Percentiles rank a stretch among this genome's conserved stretches.
These are phyloP conservation scores for Sphenopsis melanotis DNA, from an alignment of 2,797 vertebrate genomes.

Conservation along the genomic window DNA sequence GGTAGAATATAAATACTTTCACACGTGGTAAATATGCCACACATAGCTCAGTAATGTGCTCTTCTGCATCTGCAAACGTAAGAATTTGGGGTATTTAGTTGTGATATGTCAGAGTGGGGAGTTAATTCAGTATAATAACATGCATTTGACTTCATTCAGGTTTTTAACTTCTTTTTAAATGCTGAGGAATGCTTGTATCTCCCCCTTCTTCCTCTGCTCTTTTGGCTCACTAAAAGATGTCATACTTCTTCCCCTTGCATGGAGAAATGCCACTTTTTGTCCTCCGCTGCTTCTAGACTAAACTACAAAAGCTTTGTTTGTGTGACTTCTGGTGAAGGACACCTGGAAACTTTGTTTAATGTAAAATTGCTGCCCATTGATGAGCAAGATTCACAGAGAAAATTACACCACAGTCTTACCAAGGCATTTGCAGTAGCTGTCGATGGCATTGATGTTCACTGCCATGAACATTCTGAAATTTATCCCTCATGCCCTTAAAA, in stretches of 20 bases:
- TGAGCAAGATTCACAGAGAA: not conserved
- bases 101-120: not conserved
- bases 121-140: not conserved
- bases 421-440: not conserved
- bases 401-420: not conserved
- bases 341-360: not conserved
- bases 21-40: not conserved
- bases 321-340: not conserved
- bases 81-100: not conserved
- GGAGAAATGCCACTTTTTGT: not conserved
- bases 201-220: not conserved
- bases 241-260: not conserved
- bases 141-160: not conserved
- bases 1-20: not conserved
- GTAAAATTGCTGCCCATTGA: not conserved
- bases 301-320: not conserved
- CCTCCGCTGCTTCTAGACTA: not conserved
- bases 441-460: accelerated
- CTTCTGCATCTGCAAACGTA: not conserved
- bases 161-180: not conserved
- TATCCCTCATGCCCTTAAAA: not conserved
- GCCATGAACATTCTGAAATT: not conserved
- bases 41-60: not conserved
- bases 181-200: not conserved
- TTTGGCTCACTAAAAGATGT: not conserved